A percentile compares a stretch with the other conserved stretches of the same genome.
Conservation (phyloP, 35 echinoderm and acorn worm species). For the Amphiura filiformis region DNA sequence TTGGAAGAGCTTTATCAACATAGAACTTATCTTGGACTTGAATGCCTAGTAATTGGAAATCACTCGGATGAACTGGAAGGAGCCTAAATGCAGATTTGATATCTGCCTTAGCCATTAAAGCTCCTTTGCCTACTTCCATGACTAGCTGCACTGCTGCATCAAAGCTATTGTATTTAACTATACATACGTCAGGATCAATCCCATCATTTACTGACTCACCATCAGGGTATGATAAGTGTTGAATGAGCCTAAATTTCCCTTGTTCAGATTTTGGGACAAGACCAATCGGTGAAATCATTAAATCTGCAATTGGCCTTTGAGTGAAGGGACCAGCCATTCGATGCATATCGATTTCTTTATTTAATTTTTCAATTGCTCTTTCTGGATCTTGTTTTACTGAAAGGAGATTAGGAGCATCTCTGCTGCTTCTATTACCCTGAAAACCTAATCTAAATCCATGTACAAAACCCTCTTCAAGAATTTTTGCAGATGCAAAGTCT, state of each 20-base stretch:
- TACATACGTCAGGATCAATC: slow-evolving; percentile 10
- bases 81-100: slow-evolving; percentile 29
- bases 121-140: neutral
- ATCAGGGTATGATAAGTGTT: slow-evolving; percentile 43
- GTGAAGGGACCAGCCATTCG: slow-evolving; percentile 10
- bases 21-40: neutral
- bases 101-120: slow-evolving; percentile 27
- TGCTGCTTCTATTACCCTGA: neutral
- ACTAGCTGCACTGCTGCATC: neutral
- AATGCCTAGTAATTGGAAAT: slow-evolving; percentile 21
- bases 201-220: slow-evolving; percentile 46
- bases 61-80: slow-evolving; percentile 19
- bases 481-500: too few relatives aligned
- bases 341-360: neutral
- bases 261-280: slow-evolving; percentile 39
- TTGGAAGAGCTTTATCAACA: slow-evolving; percentile 10
- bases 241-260: slow-evolving; percentile 36
- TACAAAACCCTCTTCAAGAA: too few relatives aligned
- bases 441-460: neutral
- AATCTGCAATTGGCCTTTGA: neutral
- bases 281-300: slow-evolving; percentile 34
- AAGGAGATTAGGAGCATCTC: neutral
- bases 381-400: neutral
- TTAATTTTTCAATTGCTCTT: neutral
- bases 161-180: neutral